phyloP scores from a whole-genome alignment of 2,888 invertebrate genomes.

The Calameuta pallipes region DNA sequence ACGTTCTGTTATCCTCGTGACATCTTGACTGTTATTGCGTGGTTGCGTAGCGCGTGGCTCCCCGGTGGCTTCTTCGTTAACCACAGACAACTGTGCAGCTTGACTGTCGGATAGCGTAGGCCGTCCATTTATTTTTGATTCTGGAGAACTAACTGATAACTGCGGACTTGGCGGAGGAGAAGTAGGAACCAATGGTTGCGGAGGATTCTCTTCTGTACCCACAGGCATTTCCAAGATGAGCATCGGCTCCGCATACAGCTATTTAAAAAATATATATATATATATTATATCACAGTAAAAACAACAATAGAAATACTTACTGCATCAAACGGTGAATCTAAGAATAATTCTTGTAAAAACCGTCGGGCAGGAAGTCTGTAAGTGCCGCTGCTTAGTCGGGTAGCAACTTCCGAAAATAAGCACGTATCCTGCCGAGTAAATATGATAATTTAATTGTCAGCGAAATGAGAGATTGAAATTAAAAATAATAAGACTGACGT shows the following conservation, averaged over 20 bases:
- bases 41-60: conserved; percentile 35
- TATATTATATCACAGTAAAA: neutral
- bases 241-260: conserved; percentile 63
- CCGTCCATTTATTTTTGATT: conserved; percentile 58
- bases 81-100: conserved; percentile 42
- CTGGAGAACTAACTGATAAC: conserved; percentile 36
- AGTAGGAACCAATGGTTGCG: conserved; percentile 29
- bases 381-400: conserved; percentile 80
- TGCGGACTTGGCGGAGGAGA: conserved; percentile 30
- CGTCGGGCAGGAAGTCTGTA: conserved; percentile 86
- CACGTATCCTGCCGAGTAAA: conserved; percentile 79
- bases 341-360: conserved; percentile 93
- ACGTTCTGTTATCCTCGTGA: conserved; percentile 37
- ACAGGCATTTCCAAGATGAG: conserved; percentile 50
- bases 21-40: conserved; percentile 34
- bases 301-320: conserved; percentile 47
- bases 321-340: conserved; percentile 82
- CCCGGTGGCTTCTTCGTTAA: conserved; percentile 43
- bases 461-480: conserved; percentile 39
- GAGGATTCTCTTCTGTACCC: conserved; percentile 39
- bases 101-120: conserved; percentile 44
- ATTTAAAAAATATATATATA: conserved; percentile 17
- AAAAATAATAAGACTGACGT: neutral
- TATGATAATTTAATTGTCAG: conserved; percentile 65
- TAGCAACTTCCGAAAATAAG: conserved; percentile 91